These are phyloP conservation scores for Mythimna lalbum DNA, from an alignment of 2,888 invertebrate genomes.

Conservation along the genomic window DNA sequence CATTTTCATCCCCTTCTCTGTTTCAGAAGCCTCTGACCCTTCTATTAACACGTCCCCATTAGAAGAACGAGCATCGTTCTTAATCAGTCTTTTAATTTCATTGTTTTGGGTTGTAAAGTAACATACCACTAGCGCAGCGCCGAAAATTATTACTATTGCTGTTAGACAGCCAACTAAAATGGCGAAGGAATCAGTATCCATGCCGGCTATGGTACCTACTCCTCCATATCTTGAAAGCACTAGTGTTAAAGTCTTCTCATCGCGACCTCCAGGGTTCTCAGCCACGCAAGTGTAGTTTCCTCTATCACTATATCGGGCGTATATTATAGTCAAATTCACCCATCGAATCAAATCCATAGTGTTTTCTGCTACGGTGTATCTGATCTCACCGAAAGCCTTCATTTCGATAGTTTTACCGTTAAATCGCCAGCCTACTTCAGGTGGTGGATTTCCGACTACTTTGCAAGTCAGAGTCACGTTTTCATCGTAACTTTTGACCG, in stretches of 20 bases:
- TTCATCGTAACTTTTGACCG: constrained; percentile 92
- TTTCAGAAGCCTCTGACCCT: constrained; percentile 93
- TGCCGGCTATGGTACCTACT: constrained; percentile 82
- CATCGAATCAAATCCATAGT: constrained; percentile 89
- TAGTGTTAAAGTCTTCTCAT: constrained; percentile 94
- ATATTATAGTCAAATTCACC: constrained; percentile 93
- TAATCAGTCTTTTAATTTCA: constrained; percentile 91
- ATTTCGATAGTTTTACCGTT: constrained; percentile 92
- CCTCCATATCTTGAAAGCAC: constrained; percentile 88
- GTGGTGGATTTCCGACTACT: constrained; percentile 94
- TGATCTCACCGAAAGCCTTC: constrained; percentile 86
- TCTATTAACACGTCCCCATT: constrained; percentile 93
- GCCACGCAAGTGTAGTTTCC: constrained; percentile 95
- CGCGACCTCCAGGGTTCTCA: constrained; percentile 95
- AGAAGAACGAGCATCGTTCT: constrained; percentile 91
- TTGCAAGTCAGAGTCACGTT: constrained; percentile 94
- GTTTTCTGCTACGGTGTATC: constrained; percentile 86
- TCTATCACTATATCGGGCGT: constrained; percentile 92
- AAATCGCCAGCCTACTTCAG: constrained; percentile 94
- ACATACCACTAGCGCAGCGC: constrained; percentile 87
- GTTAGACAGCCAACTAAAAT: constrained; percentile 88
- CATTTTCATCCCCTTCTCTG: constrained; percentile 95
- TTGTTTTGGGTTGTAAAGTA: constrained; percentile 89
- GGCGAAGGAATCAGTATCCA: constrained; percentile 89
- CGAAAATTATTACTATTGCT: constrained; percentile 86